Evolutionary conservation across 2,888 invertebrate genomes (phyloP), one percentile per base, ranked within the genome.

Genomic region (Chironomus tentans): DNA sequence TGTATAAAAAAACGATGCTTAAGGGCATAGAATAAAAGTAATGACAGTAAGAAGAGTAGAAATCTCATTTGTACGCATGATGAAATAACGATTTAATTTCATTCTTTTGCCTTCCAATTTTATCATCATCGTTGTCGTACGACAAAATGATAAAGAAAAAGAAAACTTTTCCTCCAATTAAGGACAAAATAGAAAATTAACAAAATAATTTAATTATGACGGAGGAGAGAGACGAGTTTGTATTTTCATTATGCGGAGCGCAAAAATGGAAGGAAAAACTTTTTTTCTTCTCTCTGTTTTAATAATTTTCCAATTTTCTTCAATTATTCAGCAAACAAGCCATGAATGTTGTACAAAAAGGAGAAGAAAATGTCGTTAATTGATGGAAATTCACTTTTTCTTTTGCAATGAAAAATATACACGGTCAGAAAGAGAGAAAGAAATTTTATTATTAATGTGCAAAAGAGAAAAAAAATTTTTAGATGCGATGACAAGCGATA

Each of bases 271-370:
- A 68, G n/a, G 38, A 38, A 38, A 68, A 68, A 28, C 15, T 38
- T 46, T 62, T 56, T 61, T 28, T 56, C 56, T 56, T 56, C 15
- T 56, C 56, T 56, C 62, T 12, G 21, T 74, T 65, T 46, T 61
- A 74, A 68, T 74, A 74, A 74, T 74, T 46, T 62, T 74, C 38
- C 74, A 74, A 74, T 74, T 74, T 74, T 74, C 74, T 15, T 46
- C 74, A 74, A 74, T 74, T 74, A 74, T 74, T 47, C n/a, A 18
- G 38, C 74, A 68, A 74, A 74, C 65, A 65, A 74, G 56, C 48
- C 22, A 61, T 15, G 10, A 38, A 38, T 38, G 38, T 38, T 38
- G 38, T 38, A 50, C 10, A 46, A 38, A 21, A 62, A 38, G 46
- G 21, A 22, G 28, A 38, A 22, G 61, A 72, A 74, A 74, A 48